phyloP scores from a whole-genome alignment of 53 echinoderm and acorn worm genomes.

The Paracentrotus lividus region DNA sequence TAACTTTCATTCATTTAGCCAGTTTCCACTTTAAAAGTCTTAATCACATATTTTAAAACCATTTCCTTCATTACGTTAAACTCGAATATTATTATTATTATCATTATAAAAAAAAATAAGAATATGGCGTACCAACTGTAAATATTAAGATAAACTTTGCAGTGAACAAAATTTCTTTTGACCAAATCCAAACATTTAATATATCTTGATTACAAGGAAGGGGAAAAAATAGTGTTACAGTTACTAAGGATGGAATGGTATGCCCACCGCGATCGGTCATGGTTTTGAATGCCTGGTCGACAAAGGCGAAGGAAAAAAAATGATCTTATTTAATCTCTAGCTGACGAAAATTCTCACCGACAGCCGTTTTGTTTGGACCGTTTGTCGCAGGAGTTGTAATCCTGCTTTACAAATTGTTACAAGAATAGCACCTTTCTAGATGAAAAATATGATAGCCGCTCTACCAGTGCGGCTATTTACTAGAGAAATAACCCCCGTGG shows the following conservation, averaged over 20 bases:
- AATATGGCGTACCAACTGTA: too few species aligned
- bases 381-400: conserved; percentile 50
- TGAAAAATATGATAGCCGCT: conserved; percentile 57
- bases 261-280: conserved; percentile 1
- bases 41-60: background rate
- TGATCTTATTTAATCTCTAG: conserved; percentile 34
- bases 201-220: background rate
- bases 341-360: conserved; percentile 53
- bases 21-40: background rate
- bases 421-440: conserved; percentile 54
- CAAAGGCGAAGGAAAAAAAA: background rate
- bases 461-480: conserved; percentile 18
- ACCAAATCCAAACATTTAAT: background rate
- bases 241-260: background rate
- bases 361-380: conserved; percentile 35
- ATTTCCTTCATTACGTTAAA: background rate
- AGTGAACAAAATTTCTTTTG: conserved; percentile 7
- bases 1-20: background rate
- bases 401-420: conserved; percentile 54
- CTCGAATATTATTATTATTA: too few species aligned
- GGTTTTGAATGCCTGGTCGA: background rate
- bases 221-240: conserved; percentile 13
- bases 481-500: conserved; percentile 39
- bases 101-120: too few species aligned
- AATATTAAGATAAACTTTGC: background rate